Percentiles rank a stretch among this genome's conserved stretches.
phyloP scores from a whole-genome alignment of 2,888 invertebrate genomes.

The Pachycephus smyrnensis region DNA sequence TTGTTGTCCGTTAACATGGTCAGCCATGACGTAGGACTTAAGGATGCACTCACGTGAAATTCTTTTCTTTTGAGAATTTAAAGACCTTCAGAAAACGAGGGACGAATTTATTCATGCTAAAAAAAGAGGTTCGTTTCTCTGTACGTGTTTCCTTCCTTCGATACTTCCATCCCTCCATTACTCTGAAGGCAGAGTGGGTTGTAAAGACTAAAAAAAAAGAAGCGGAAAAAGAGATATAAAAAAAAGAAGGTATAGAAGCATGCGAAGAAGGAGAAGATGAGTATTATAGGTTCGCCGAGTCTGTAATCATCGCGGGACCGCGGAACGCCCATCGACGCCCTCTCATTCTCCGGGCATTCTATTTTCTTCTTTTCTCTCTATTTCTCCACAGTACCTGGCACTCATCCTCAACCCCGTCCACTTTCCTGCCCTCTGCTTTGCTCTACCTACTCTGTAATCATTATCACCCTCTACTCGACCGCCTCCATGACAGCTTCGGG shows the following conservation, averaged over 20 bases:
- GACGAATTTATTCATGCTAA: background rate
- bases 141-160: background rate
- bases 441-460: constrained; percentile 52
- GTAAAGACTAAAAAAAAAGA: constrained; percentile 4
- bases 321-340: constrained; percentile 66
- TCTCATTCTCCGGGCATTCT: constrained; percentile 50
- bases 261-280: constrained; percentile 52
- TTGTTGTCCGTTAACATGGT: too few species aligned
- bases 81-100: background rate
- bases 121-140: background rate
- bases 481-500: constrained; percentile 62
- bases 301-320: constrained; percentile 67
- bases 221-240: constrained; percentile 32
- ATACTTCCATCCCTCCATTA: background rate
- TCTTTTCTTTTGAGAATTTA: background rate
- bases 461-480: constrained; percentile 59
- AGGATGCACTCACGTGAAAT: background rate
- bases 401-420: constrained; percentile 22
- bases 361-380: constrained; percentile 37
- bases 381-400: constrained; percentile 26
- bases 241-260: constrained; percentile 6
- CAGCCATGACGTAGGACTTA: background rate
- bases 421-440: constrained; percentile 28
- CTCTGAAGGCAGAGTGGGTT: background rate
- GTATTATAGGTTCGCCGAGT: constrained; percentile 65